Evolutionary conservation across 2,113 vertebrate genomes (phyloP).

Genomic region (Rhegmatorhina hoffmannsi): DNA sequence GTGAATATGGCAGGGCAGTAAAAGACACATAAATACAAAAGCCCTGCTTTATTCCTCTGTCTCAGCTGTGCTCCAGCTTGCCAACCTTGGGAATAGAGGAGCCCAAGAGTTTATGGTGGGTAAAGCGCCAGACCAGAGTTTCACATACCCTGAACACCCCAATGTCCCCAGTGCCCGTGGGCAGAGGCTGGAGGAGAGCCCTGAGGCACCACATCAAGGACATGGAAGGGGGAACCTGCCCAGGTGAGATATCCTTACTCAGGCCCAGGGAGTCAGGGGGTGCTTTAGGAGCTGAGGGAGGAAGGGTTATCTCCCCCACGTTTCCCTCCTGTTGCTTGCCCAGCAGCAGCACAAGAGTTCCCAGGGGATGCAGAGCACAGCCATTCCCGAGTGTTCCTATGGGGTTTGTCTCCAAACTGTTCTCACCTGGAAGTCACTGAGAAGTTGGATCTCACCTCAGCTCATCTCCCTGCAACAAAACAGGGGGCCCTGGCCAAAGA

Average conservation of each 20-base stretch:
- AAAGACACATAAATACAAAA: constrained; percentile 55
- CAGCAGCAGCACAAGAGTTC: neutral
- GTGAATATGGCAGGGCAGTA: constrained; percentile 51
- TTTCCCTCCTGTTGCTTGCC: neutral
- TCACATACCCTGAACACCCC: neutral
- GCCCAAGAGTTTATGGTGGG: neutral
- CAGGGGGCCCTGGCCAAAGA: neutral
- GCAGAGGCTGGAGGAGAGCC: neutral
- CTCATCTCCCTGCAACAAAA: neutral
- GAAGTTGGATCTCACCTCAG: neutral
- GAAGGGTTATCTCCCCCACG: neutral
- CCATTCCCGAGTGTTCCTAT: rapidly evolving
- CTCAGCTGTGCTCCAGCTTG: neutral
- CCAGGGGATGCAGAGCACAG: neutral
- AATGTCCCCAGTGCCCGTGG: rapidly evolving
- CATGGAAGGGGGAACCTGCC: neutral
- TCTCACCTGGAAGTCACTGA: neutral
- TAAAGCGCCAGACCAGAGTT: neutral
- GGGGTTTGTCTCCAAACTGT: rapidly evolving
- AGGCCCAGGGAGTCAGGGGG: neutral
- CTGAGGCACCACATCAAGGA: neutral
- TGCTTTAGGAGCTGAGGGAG: neutral
- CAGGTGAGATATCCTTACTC: neutral
- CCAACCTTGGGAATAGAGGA: neutral
- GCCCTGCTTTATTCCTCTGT: neutral